Base-by-base conservation (phyloP, 1,140 invertebrate species). In the Drosophila rhopaloa region DNA sequence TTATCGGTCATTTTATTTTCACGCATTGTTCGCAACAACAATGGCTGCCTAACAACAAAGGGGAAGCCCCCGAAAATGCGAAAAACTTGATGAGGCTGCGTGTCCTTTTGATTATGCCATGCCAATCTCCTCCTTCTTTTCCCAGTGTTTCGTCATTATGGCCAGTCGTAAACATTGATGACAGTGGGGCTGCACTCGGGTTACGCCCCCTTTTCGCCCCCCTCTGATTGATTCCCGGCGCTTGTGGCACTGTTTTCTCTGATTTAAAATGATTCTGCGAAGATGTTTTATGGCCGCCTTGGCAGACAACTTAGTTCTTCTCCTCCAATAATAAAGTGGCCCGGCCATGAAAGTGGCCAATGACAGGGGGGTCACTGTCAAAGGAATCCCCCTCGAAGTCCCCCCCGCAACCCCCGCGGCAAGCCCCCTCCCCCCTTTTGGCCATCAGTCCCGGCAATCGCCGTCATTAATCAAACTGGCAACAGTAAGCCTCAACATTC, bases 131-230 rank as follows among this genome's bases (percentile, higher is more conserved):
- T 38, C 44, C 13, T 43, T 29, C 10, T 48, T 48, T 43, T 16
- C 47, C 43, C 76, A 61, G 61, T 78, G 77, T 75, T 81, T 65
- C 60, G 84, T 80, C 75, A 83, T 89, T 81, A 86, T 79, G 79
- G 74, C 43, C 47, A 63, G 72, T 85, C 86, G 82, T 90, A 90
- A 90, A 90, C 86, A 90, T 90, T 90, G 76, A 90, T 90, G 86
- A 90, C 86, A 90, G 81, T 73, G 79, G 37, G 19, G 57, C 35
- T 66, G 65, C 63, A 70, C 32, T 70, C 47, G 24, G 51, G 50
- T 14, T 27, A 57, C 63, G 67, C 51, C 63, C 16, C 37, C 63
- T 6, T 13, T 32, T 8, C 24, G 6, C 24, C 43, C 72, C 16
- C 72, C 62, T 51, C 77, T 82, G 82, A 85, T 85, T 86, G 82